Evolutionary conservation across 2,888 invertebrate genomes (phyloP).

Genomic region (Campopleginae sp.): DNA sequence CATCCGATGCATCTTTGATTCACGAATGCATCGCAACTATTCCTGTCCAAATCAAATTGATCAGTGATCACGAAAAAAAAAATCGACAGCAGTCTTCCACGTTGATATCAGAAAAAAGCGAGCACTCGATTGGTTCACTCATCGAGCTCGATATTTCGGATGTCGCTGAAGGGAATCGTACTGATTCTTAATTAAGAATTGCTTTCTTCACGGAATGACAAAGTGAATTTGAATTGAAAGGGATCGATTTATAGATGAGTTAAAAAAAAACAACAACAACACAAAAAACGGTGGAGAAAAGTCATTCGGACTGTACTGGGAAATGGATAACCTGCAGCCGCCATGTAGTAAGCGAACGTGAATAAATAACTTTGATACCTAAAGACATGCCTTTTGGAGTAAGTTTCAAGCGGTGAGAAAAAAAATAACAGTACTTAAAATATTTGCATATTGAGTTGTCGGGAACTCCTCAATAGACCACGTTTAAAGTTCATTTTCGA

Average conservation of each 20-base stretch:
- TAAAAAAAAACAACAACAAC: too few species aligned
- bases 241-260: background rate
- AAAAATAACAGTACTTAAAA: background rate
- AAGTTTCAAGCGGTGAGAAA: background rate
- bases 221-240: background rate
- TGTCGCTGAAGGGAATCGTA: background rate
- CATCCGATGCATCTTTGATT: background rate
- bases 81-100: background rate
- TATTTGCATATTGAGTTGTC: background rate
- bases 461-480: background rate
- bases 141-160: background rate
- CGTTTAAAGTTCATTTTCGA: constrained; percentile 13
- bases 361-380: background rate
- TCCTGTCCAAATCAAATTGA: background rate
- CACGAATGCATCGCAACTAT: constrained; percentile 10
- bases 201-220: background rate
- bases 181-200: background rate
- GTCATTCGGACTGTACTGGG: background rate
- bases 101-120: background rate
- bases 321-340: background rate
- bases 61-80: background rate
- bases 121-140: background rate
- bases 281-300: background rate
- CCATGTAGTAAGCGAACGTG: background rate
- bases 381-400: background rate